Evolutionary conservation across 2,113 vertebrate genomes (phyloP).

Genomic region (Cathartes aura): DNA sequence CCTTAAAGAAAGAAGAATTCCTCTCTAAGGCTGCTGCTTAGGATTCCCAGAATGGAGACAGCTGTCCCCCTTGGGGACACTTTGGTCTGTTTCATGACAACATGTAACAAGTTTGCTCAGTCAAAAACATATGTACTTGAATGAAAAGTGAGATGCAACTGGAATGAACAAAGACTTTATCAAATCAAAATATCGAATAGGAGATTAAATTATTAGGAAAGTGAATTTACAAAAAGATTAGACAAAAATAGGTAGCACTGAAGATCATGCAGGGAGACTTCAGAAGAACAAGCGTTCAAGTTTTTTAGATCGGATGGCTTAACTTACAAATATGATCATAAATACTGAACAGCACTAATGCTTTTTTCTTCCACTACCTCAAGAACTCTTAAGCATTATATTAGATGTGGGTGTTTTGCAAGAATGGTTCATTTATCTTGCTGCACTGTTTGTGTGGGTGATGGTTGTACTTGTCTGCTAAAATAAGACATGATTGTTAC

Average conservation of each 20-base stretch:
- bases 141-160: neutral
- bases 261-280: neutral
- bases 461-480: neutral
- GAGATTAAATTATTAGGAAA: neutral
- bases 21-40: neutral
- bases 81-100: neutral
- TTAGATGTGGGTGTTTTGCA: neutral
- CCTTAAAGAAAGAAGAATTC: neutral
- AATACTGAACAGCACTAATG: neutral
- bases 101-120: neutral
- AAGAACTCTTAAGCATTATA: neutral
- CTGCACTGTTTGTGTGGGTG: neutral
- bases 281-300: neutral
- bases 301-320: neutral
- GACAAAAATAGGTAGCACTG: neutral
- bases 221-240: neutral
- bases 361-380: neutral
- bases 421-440: neutral
- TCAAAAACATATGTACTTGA: neutral
- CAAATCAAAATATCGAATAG: neutral
- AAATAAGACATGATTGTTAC: neutral
- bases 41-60: neutral
- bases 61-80: neutral
- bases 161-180: neutral
- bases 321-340: neutral